A percentile compares a stretch with the other conserved stretches of the same genome.
Evolutionary conservation across 2,888 invertebrate species (phyloP).

Genomic region (Meteorus cinctellus): DNA sequence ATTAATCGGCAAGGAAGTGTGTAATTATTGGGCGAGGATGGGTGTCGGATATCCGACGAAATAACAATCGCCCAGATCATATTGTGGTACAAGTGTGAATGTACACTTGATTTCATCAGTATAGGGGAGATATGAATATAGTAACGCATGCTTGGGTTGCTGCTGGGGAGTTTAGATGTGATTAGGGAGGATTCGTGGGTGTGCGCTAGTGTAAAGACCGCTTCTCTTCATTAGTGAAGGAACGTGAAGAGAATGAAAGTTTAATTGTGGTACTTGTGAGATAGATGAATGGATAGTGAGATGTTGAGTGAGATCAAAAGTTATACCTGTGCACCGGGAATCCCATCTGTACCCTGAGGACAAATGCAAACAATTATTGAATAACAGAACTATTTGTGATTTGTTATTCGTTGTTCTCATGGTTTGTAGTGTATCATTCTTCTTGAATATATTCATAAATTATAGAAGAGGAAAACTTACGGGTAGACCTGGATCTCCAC

Average conservation of each 20-base stretch:
- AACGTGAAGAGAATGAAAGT: conserved; percentile 13
- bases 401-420: conserved; percentile 27
- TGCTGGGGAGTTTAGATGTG: not conserved
- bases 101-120: not conserved
- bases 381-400: not conserved
- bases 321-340: conserved; percentile 91
- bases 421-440: conserved; percentile 28
- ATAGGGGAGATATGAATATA: not conserved
- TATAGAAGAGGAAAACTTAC: conserved; percentile 77
- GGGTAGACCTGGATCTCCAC: conserved; percentile 94
- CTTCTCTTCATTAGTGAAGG: conserved; percentile 5
- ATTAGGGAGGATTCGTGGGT: not conserved
- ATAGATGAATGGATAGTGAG: conserved; percentile 8
- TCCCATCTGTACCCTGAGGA: conserved; percentile 92
- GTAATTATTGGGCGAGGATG: conserved; percentile 44
- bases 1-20: conserved; percentile 47
- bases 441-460: not conserved
- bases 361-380: conserved; percentile 51
- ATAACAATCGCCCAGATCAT: conserved; percentile 8
- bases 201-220: not conserved
- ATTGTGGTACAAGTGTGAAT: conserved; percentile 4
- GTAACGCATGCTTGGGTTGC: conserved; percentile 10
- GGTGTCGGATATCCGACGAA: conserved; percentile 39
- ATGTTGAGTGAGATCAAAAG: conserved; percentile 34
- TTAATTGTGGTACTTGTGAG: conserved; percentile 24